A percentile compares a stretch with the other conserved stretches of the same genome.
These are phyloP conservation scores for Pelodytes ibericus DNA, from an alignment of 2,797 vertebrate species.

Conservation along the genomic window DNA sequence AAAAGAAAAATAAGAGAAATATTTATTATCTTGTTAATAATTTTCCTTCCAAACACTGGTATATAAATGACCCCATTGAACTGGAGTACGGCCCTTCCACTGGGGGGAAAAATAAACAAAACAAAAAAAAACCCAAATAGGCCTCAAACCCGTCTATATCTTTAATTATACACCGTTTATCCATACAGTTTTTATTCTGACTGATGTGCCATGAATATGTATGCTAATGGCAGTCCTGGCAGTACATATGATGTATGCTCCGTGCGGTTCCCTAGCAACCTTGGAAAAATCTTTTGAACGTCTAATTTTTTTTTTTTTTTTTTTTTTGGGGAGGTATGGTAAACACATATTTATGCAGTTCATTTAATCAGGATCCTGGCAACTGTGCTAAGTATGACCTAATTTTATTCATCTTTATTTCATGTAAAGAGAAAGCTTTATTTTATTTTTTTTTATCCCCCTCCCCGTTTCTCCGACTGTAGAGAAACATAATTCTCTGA, in stretches of 20 bases:
- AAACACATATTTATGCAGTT: conserved; percentile 61
- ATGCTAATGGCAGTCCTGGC: conserved; percentile 59
- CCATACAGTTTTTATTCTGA: neutral
- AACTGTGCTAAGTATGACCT: conserved; percentile 65
- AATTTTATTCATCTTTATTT: conserved; percentile 76
- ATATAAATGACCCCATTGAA: neutral
- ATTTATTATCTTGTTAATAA: neutral
- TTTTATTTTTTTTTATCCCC: conserved; percentile 52
- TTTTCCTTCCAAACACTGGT: neutral
- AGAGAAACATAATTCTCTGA: conserved; percentile 67
- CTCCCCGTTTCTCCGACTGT: neutral
- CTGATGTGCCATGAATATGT: conserved; percentile 61
- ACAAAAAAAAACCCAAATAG: no score
- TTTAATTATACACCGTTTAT: neutral
- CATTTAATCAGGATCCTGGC: conserved; percentile 69
- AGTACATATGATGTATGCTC: conserved; percentile 67
- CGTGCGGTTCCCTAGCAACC: conserved; percentile 74
- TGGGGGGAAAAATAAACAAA: no score
- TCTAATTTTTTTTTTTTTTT: conserved; percentile 54
- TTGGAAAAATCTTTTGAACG: conserved; percentile 67
- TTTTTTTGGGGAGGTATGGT: conserved; percentile 57
- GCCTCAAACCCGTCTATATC: no score
- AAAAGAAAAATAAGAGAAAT: no score
- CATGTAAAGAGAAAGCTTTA: conserved; percentile 63
- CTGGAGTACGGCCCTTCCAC: neutral